Evolutionary conservation across 2,113 vertebrate species (phyloP), one percentile per base, ranked within the genome.

Genomic region (Hoplias malabaricus): DNA sequence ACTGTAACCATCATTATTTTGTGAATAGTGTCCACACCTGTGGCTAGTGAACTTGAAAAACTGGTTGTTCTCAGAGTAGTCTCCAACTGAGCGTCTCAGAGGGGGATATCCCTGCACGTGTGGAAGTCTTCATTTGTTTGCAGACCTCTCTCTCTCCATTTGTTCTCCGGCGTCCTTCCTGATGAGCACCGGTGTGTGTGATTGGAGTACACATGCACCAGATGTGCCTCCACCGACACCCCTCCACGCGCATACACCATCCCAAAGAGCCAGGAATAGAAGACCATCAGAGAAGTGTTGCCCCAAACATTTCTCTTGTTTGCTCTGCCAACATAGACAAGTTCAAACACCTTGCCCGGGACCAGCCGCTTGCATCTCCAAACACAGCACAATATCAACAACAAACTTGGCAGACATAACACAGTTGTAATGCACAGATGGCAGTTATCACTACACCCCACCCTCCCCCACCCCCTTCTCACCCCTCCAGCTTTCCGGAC

Each of bases 91-190:
- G 2, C 19, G 1, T 25, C 16, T 57, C 62, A n/a, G 53, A 40
- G 53, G 40, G 74, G 74, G 75, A 78, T 78, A 78, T 82, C 80
- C 80, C 73, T 33, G 69, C 80, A 73, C 36, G 25, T 82, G 80
- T 66, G 71, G 53, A 61, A 69, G 19, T 25, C 13, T 23, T n/a
- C 42, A 38, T 59, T 78, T 82, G 80, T 82, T 82, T 73, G 56
- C 62, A 36, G 42, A 66, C 69, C 73, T 50, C 73, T 48, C 56
- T 34, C 19, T 75, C 48, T 29, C 14, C 61, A 33, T 81, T 67
- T 72, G 66, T 67, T 68, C 29, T 48, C 38, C 38, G 34, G 69
- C 38, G 25, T 59, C 75, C 74, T 77, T 78, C 34, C 75, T 69
- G 56, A 43, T 63, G 54, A 40, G 42, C 13, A 53, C 19, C 23